Conservation (phyloP, 2,113 vertebrate genomes). For the Theristicus caerulescens region DNA sequence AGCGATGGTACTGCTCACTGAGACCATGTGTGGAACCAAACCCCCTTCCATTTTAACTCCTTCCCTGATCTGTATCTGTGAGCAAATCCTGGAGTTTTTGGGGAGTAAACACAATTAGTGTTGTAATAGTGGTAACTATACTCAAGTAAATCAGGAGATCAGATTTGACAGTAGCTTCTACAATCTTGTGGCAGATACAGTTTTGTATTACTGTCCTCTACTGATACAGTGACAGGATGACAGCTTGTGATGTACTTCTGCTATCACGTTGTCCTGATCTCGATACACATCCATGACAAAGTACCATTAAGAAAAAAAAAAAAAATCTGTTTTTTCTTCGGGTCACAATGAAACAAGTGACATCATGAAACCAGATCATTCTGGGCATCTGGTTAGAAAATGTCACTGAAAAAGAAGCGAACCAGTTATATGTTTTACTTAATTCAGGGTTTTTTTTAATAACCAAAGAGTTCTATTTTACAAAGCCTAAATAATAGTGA, state of each 20-base stretch:
- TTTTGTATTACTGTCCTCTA: not conserved
- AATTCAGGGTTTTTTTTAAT: not conserved
- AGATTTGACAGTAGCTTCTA: not conserved
- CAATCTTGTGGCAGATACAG: not conserved
- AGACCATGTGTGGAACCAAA: not conserved
- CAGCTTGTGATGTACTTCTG: not conserved
- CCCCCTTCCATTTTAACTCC: not conserved
- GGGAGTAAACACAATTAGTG: not conserved
- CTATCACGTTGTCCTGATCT: not conserved
- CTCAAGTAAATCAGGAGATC: not conserved
- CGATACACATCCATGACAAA: not conserved
- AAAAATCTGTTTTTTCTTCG: not conserved
- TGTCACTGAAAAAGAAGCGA: not conserved
- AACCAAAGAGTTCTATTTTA: not conserved
- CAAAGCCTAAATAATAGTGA: not conserved
- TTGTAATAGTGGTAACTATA: accelerated
- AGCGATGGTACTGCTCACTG: accelerated
- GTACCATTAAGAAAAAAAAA: not conserved
- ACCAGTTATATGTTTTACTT: not conserved
- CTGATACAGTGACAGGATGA: not conserved
- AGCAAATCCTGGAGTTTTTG: not conserved
- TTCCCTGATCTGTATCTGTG: not conserved
- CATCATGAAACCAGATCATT: not conserved
- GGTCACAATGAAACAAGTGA: not conserved
- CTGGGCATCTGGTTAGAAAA: not conserved